A percentile compares a stretch with the other conserved stretches of the same genome.
These are phyloP conservation scores for Helostoma temminkii DNA, from an alignment of 2,797 vertebrate genomes.

Conservation along the genomic window DNA sequence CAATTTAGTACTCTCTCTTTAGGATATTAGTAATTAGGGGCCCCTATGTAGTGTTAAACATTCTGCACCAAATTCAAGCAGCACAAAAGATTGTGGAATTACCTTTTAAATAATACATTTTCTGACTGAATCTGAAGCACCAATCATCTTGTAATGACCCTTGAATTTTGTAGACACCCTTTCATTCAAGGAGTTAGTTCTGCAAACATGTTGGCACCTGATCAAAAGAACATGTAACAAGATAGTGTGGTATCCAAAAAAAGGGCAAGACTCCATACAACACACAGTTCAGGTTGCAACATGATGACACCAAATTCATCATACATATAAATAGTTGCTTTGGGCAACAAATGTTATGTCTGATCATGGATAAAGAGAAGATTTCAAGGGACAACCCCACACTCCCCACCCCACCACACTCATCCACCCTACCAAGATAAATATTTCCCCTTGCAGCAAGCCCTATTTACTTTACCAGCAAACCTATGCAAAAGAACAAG, in stretches of 20 bases:
- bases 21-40: too few relatives aligned
- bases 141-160: constrained; percentile 18
- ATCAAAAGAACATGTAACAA: constrained; percentile 34
- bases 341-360: constrained; percentile 32
- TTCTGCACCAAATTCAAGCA: neutral
- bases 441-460: constrained; percentile 56
- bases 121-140: constrained; percentile 8
- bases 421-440: too few relatives aligned
- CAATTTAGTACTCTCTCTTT: too few relatives aligned
- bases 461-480: constrained; percentile 45
- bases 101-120: neutral
- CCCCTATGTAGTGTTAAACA: neutral
- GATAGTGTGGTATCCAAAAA: constrained; percentile 18
- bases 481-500: constrained; percentile 61
- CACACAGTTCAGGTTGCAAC: constrained; percentile 19
- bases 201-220: constrained; percentile 25
- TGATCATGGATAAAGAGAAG: constrained; percentile 42
- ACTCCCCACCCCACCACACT: too few relatives aligned
- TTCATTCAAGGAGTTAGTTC: constrained; percentile 1
- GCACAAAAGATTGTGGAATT: neutral
- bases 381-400: constrained; percentile 33
- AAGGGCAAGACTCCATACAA: constrained; percentile 1
- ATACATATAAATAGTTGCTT: constrained; percentile 49
- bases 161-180: constrained; percentile 7
- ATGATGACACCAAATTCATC: constrained; percentile 42